Evolutionary conservation across 2,888 invertebrate species (phyloP).

Genomic region (Callosobruchus maculatus): DNA sequence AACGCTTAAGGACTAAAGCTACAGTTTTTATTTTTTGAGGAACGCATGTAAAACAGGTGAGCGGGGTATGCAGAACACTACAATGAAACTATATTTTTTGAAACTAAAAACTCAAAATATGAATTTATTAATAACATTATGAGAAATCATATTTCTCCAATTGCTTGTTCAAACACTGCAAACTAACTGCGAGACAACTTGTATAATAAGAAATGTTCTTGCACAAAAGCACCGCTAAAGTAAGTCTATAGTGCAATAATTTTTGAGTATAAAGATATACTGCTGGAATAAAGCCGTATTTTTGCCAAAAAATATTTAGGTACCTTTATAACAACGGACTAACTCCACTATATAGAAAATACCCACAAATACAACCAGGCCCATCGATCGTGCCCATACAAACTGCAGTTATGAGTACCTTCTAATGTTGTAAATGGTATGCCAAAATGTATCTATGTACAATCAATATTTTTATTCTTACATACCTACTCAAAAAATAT

Average conservation of each 20-base stretch:
- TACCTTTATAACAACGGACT: constrained; percentile 26
- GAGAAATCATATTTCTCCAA: too few species aligned
- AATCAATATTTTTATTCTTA: constrained; percentile 2
- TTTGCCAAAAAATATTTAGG: constrained; percentile 37
- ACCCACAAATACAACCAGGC: constrained; percentile 10
- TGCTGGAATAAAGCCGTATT: constrained; percentile 36
- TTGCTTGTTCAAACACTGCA: too few species aligned
- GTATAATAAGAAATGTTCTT: constrained; percentile 1
- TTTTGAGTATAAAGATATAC: constrained; percentile 4
- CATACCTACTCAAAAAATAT: not conserved
- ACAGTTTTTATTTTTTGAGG: too few species aligned
- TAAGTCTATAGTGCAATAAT: not conserved
- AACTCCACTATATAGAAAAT: constrained; percentile 14
- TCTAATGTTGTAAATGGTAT: constrained; percentile 6
- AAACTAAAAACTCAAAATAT: too few species aligned
- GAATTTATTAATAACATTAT: too few species aligned
- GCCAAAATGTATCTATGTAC: constrained; percentile 8
- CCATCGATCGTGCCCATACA: not conserved
- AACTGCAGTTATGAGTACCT: constrained; percentile 10
- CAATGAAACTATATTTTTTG: too few species aligned
- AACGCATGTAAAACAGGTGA: too few species aligned
- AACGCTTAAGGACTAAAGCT: too few species aligned
- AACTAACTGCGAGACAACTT: not conserved
- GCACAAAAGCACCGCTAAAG: constrained; percentile 6
- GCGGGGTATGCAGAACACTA: too few species aligned